Conservation (phyloP, 2,113 vertebrate genomes). For the Galbula dea region DNA sequence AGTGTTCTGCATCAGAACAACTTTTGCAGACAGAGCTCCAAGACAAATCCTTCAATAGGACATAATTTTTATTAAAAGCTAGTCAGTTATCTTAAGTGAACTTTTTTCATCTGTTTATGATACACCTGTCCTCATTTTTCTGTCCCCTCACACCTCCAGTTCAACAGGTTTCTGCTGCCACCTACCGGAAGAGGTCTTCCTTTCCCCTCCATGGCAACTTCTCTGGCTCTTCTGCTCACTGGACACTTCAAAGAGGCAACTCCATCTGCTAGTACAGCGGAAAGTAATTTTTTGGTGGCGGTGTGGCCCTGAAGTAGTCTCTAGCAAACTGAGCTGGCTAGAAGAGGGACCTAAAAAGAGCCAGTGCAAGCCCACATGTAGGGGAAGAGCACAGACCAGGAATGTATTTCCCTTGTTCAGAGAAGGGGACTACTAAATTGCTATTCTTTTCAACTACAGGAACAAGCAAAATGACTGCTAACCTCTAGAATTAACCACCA, state of each 20-base stretch:
- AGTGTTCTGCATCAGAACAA: not conserved
- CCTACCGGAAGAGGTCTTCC: not conserved
- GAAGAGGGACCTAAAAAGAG: not conserved
- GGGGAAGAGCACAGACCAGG: not conserved
- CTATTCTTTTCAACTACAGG: not conserved
- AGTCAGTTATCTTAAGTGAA: not conserved
- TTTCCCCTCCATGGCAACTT: not conserved
- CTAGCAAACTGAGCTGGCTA: not conserved
- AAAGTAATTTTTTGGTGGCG: not conserved
- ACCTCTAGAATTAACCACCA: not conserved
- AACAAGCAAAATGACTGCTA: not conserved
- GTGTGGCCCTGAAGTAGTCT: not conserved
- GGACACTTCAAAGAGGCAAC: not conserved
- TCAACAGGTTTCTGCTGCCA: not conserved
- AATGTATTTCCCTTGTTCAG: not conserved
- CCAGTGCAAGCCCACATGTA: rapidly evolving
- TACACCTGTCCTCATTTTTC: not conserved
- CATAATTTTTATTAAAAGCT: not conserved
- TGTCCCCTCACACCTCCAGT: not conserved
- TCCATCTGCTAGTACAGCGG: not conserved
- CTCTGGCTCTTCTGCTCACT: not conserved
- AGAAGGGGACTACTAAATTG: not conserved
- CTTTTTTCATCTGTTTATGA: not conserved
- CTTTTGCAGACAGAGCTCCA: not conserved
- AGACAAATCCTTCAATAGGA: not conserved